Evolutionary conservation across 2,113 vertebrate genomes (phyloP), one percentile per base, ranked within the genome.

Genomic region (Rhinoderma darwinii): DNA sequence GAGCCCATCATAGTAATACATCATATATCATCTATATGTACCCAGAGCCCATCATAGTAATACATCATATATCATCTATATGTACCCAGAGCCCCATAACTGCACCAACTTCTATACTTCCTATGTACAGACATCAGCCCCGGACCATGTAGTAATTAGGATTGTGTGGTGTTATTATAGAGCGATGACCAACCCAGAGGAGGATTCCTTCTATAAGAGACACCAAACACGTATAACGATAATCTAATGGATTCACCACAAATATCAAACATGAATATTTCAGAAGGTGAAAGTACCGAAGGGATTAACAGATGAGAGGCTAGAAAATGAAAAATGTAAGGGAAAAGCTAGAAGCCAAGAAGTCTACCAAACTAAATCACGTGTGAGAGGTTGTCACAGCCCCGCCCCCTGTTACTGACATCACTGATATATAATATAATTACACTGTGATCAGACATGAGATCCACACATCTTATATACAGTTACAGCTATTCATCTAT

Each of bases 171-270:
- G 4, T 63, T 14, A 11, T 63, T n/a, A n/a, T n/a, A n/a, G n/a
- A n/a, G n/a, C n/a, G 14, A 47, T 6, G 44, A 30, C 70, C 70
- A n/a, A n/a, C 22, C 20, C 5, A 9, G 37, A n/a, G 17, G 37
- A 41, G 17, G 14, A 73, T 10, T 72, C 35, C 35, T 72, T 39
- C 18, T 39, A 5, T 22, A 72, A 72, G 32, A 72, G 35, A 72
- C 8, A 39, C 18, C 37, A 39, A 18, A n/a, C 18, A 3, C 10
- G 37, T 41, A 73, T 73, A 73, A 73, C 41, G 37, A 73, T 35
- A 73, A 41, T 73, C 70, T 73, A 73, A 73, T 73, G 63, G 37
- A 73, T 73, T 39, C 70, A 73, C 35, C 70, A 73, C 35, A 73
- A 73, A 37, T 12, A 41, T 73, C 70, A 41, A 1, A 30, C 70